Base-by-base conservation (phyloP, 1,140 invertebrate genomes). In the Acromyrmex heyeri region DNA sequence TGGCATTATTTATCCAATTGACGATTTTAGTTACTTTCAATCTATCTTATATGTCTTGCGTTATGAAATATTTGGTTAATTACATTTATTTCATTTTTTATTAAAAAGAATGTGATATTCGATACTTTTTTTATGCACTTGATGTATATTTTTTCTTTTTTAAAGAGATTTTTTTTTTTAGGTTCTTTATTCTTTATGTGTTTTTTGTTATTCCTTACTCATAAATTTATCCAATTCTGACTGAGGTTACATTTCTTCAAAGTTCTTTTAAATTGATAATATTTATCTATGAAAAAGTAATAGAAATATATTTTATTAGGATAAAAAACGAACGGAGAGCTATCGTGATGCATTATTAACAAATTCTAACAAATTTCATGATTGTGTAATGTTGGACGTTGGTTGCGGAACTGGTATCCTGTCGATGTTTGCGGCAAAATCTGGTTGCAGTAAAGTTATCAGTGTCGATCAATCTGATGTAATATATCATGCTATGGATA, bases 331-430 rank as follows among this genome's bases (percentile, higher is more conserved):
- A 85, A 99, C 99, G 14, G 96, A 98, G 94, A 98, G 98, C 86
- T 99, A 99, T 95, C 96, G 98, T 87, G 97, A 99, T 95, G 98
- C 99, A n/a, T 97, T 99, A 91, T 95, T 98, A 65, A 97, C 97
- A 57, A 99, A 99, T 93, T 95, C 95, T 18, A 94, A 96, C 38
- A 94, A 95, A 67, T 96, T 98, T 75, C 95, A 95, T 87, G 97
- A 97, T 79, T 99, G 99, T 95, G 95, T 96, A 5, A 98, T 99
- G 57, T 95, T 99, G 91, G 99, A 99, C 96, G 97, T 99, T 75
- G 99, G 99, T 18, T 99, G 99, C 95, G 99, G 99, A 2, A 99
- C 99, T 48, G 99, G 97, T 38, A 99, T 99, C 92, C 95, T 99
- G 12, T 99, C 99, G 24, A 97, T 99, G 96, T 99, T 99, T 96